Evolutionary conservation across 1,140 invertebrate genomes (phyloP), one percentile per base, ranked within the genome.

Genomic region (Piezodorus guildinii): DNA sequence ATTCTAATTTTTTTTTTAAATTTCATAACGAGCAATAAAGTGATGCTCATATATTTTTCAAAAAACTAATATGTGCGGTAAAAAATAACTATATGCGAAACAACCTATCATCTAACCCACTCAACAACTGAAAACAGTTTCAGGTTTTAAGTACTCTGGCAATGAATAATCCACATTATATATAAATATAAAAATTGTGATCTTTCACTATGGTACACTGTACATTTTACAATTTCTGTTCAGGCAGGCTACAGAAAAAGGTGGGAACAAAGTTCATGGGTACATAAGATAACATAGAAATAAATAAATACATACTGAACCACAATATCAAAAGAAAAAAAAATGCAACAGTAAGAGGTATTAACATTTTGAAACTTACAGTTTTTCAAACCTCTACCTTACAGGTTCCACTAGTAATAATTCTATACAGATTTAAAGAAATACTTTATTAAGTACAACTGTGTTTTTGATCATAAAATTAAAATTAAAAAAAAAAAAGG

Each of bases 131-230:
- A 27, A 63, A 25, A 45, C 15, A 52, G 27, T 30, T 63, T 34
- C n/a, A 23, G 17, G 15, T 56, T 56, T 56, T 56, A 56, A 56
- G 52, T 56, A 56, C 52, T 56, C 52, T 56, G 19, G 52, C 52
- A 56, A 56, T 56, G 52, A 56, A 56, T 39, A 39, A 39, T 56
- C 52, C 52, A 56, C 14, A 56, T 56, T 23, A 23, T 25, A 62
- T 65, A 65, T 65, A 65, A 65, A 65, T 65, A 65, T 65, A 65
- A 65, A 65, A 65, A 65, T 56, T 61, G 64, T 62, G 25, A 27
- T 65, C 45, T 39, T 65, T 52, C 23, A 46, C 60, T 65, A 65
- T 65, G 64, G 64, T 65, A 65, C 64, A 65, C 64, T 65, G 64
- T 65, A 65, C 64, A 65, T 51, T 65, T 60, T 44, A 54, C 34